Conservation (phyloP, 2,888 invertebrate species). For the Dusona sp. region DNA sequence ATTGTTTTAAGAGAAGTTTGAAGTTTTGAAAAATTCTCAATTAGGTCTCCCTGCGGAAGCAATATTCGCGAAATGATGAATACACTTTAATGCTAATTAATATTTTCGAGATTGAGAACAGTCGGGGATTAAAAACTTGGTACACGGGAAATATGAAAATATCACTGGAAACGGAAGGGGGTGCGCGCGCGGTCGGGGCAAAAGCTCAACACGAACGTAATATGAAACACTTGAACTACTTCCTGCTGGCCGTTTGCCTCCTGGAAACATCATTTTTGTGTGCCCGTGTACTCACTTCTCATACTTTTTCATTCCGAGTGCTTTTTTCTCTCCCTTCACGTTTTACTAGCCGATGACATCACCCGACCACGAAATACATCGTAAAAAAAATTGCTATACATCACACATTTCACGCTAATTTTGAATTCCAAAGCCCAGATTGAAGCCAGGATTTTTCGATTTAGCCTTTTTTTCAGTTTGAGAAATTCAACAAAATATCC, state of each 20-base stretch:
- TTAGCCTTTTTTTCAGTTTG: background rate
- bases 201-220: slow-evolving; percentile 60
- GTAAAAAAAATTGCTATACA: slow-evolving; percentile 10
- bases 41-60: background rate
- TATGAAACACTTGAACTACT: slow-evolving; percentile 74
- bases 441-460: background rate
- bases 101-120: slow-evolving; percentile 60
- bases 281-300: slow-evolving; percentile 56
- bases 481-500: background rate
- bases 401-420: background rate
- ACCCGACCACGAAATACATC: slow-evolving; percentile 27
- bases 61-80: slow-evolving; percentile 46
- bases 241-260: slow-evolving; percentile 66
- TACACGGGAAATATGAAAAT: slow-evolving; percentile 64
- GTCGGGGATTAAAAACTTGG: slow-evolving; percentile 60
- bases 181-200: slow-evolving; percentile 11
- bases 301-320: slow-evolving; percentile 54
- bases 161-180: slow-evolving; percentile 43
- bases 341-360: slow-evolving; percentile 61
- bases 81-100: slow-evolving; percentile 59
- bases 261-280: slow-evolving; percentile 66
- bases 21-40: slow-evolving; percentile 26
- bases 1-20: background rate
- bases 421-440: background rate
- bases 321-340: slow-evolving; percentile 40